Conservation (phyloP, 2,113 vertebrate species). For the Brachypteracias leptosomus region DNA sequence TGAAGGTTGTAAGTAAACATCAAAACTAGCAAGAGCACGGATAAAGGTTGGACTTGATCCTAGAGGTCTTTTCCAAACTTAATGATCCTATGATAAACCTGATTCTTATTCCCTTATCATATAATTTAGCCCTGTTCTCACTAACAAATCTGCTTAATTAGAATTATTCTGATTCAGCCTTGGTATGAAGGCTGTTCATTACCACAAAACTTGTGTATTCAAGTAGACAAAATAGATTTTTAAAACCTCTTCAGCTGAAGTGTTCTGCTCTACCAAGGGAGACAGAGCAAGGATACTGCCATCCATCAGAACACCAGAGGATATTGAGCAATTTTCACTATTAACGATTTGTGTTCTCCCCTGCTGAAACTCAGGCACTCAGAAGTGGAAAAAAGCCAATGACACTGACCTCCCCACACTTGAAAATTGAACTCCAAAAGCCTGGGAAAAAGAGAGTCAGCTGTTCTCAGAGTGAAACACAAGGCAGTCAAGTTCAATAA, state of each 20-base stretch:
- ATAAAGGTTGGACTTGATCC: too few relatives aligned
- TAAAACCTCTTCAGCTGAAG: conserved; percentile 30
- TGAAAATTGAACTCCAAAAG: conserved; percentile 14
- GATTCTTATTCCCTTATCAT: background rate
- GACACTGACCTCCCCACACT: background rate
- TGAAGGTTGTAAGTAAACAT: background rate
- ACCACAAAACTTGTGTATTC: background rate
- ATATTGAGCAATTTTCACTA: background rate
- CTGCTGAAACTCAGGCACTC: background rate
- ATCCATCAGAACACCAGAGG: background rate
- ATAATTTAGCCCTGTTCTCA: background rate
- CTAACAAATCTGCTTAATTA: background rate
- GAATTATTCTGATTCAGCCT: background rate
- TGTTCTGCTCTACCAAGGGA: conserved; percentile 29
- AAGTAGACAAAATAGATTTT: conserved; percentile 24
- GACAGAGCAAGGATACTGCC: background rate
- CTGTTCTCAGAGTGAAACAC: background rate
- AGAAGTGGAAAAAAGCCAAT: background rate
- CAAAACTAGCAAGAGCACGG: background rate
- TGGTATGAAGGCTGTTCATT: background rate
- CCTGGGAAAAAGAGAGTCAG: conserved; percentile 7
- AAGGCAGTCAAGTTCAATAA: background rate
- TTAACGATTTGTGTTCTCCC: background rate
- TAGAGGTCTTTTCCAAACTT: too few relatives aligned
- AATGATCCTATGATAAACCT: too few relatives aligned